These are phyloP conservation scores for Aegithalos caudatus DNA, from an alignment of 2,113 vertebrate species.

Conservation along the genomic window DNA sequence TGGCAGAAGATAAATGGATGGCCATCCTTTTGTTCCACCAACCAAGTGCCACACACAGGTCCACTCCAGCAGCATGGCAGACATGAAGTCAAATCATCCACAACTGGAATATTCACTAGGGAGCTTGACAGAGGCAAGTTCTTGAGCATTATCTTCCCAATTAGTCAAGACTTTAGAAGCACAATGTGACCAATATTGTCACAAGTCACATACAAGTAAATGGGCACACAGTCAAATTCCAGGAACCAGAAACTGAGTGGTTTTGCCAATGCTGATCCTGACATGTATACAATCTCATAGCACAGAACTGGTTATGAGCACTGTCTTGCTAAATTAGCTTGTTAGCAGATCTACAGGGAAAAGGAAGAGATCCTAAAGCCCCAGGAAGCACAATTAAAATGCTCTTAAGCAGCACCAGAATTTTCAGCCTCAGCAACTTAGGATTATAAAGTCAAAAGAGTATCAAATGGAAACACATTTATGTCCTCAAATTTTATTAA, in stretches of 20 bases:
- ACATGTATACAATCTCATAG: neutral
- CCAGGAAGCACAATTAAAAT: neutral
- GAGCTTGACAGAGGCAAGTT: neutral
- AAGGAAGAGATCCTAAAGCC: neutral
- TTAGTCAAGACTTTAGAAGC: neutral
- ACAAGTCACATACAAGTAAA: neutral
- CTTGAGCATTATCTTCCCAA: neutral
- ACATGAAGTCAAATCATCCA: accelerated
- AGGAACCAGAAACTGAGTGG: neutral
- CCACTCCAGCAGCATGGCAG: accelerated
- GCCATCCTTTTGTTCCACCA: neutral
- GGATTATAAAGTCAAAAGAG: neutral
- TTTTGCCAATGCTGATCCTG: neutral
- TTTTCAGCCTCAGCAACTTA: neutral
- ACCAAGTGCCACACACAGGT: accelerated
- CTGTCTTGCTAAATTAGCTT: neutral
- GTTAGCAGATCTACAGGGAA: neutral
- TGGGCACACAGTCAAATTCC: neutral
- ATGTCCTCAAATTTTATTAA: neutral
- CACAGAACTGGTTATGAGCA: neutral
- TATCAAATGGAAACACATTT: neutral
- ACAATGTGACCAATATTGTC: accelerated
- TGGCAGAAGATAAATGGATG: accelerated
- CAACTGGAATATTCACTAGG: neutral
- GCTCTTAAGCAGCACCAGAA: neutral